Conservation (phyloP, 2,113 vertebrate species). For the Chloropsis hardwickii region DNA sequence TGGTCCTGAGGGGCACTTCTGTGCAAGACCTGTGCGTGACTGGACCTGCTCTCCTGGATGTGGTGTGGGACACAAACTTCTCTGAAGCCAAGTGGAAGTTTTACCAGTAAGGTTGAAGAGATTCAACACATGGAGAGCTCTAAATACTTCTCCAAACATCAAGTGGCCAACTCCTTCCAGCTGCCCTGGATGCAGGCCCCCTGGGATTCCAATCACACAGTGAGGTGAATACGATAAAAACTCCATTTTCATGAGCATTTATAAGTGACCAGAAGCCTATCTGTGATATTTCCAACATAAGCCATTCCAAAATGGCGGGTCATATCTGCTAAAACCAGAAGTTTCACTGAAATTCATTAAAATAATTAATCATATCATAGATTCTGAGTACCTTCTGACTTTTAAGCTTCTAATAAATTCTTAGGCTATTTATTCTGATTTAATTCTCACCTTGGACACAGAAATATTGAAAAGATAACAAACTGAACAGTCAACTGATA, state of each 20-base stretch:
- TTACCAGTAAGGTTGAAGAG: not conserved
- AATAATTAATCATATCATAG: not conserved
- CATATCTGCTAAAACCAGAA: not conserved
- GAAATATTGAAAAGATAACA: not conserved
- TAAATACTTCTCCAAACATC: not conserved
- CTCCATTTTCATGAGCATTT: not conserved
- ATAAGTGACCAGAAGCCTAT: not conserved
- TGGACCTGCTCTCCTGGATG: not conserved
- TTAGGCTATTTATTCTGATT: not conserved
- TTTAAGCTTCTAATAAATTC: not conserved
- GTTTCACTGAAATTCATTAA: not conserved
- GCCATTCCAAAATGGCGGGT: not conserved
- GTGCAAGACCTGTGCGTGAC: rapidly evolving
- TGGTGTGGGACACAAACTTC: not conserved
- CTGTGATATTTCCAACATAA: not conserved
- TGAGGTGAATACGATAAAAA: not conserved
- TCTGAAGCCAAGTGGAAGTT: not conserved
- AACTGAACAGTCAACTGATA: not conserved
- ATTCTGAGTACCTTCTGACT: not conserved
- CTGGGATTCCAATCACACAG: not conserved
- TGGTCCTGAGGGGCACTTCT: not conserved
- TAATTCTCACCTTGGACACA: not conserved
- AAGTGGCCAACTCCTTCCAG: not conserved
- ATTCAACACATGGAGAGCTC: not conserved
- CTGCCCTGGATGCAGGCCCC: not conserved